Evolutionary conservation across 2,797 vertebrate genomes (phyloP).

Genomic region (Menidia menidia): DNA sequence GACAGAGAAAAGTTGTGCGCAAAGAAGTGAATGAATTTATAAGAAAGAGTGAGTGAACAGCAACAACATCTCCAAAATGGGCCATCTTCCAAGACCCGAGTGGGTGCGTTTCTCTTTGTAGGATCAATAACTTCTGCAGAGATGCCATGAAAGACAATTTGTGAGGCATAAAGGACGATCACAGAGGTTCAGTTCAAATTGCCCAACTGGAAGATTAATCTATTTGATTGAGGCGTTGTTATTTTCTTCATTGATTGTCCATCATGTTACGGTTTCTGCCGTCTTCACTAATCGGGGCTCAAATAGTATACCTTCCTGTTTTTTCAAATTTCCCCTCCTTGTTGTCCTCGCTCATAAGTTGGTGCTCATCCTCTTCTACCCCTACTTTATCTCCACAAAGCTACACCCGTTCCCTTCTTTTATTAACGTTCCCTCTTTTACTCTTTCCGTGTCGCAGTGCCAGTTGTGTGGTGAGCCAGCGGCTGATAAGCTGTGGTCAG

Average conservation of each 20-base stretch:
- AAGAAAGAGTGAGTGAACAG: slow-evolving; percentile 36
- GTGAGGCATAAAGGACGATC: slow-evolving; percentile 77
- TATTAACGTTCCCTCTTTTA: slow-evolving; percentile 28
- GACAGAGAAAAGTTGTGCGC: slow-evolving; percentile 10
- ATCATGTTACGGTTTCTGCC: slow-evolving; percentile 18
- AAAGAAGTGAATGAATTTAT: slow-evolving; percentile 38
- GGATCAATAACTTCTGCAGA: slow-evolving; percentile 76
- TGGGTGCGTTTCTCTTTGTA: slow-evolving; percentile 76
- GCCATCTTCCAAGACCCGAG: slow-evolving; percentile 37
- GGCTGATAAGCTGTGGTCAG: slow-evolving; percentile 81
- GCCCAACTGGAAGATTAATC: slow-evolving; percentile 19
- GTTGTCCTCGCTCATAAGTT: neutral
- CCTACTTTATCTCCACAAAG: slow-evolving; percentile 32
- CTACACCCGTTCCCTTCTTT: slow-evolving; percentile 41
- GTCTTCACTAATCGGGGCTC: slow-evolving; percentile 33
- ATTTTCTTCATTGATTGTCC: slow-evolving; percentile 27
- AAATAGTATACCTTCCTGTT: slow-evolving; percentile 9
- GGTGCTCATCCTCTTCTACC: slow-evolving; percentile 22
- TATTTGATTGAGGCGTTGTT: slow-evolving; percentile 24
- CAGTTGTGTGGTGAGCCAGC: slow-evolving; percentile 80
- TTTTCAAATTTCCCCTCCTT: slow-evolving; percentile 10
- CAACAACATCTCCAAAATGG: slow-evolving; percentile 44
- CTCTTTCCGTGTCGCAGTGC: slow-evolving; percentile 53
- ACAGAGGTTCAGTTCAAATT: slow-evolving; percentile 42
- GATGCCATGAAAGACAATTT: slow-evolving; percentile 74